Evolutionary conservation across 37 sponge, comb jelly and placozoan genomes (phyloP), one percentile per base, ranked within the genome.

Genomic region (Amphimedon queenslandica): DNA sequence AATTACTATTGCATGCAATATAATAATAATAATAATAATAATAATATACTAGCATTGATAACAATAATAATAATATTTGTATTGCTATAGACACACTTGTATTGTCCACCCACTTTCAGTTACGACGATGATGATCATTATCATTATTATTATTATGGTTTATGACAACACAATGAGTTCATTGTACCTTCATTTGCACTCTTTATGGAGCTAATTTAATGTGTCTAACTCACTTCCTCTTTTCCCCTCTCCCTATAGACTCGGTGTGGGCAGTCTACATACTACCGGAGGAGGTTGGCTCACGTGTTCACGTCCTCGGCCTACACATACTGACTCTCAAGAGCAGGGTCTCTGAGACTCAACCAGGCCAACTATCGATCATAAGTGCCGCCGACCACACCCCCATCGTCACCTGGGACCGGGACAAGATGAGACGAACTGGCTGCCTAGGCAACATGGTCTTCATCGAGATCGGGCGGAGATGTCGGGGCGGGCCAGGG

Each of bases 391-490:
- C 79, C 20, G 79, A 84, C 67, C 33, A 42, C 20, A 30, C 42
- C 67, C 71, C 80, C 31, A 21, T 83, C 60, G 39, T 88, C 27
- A 37, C 76, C 2, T 88, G 89, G 89, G 89, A 88, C 55, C 41
- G 83, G 1, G 79, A 88, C 67, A 88, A 88, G 80, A 58, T 88
- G 58, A 39, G 89, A 34, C 61, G 89, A 23, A 79, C 80, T 23
- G 89, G 89, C 21, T 82, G 83, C 64, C 73, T 72, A 10, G 89
- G 89, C 5, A 77, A 79, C 40, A 73, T 88, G n/a, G 79, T 88
- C 16, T 88, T 88, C 37, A 56, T 88, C 3, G 89, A 88, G 71
- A 83, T 83, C 31, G 89, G 89, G 2, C 75, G 89, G 13, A 39
- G 89, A 42, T 88, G 89, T 63, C 16, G 8, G 25, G 78, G 78